Conservation (phyloP, 2,888 invertebrate genomes). For the Mystacides longicornis region DNA sequence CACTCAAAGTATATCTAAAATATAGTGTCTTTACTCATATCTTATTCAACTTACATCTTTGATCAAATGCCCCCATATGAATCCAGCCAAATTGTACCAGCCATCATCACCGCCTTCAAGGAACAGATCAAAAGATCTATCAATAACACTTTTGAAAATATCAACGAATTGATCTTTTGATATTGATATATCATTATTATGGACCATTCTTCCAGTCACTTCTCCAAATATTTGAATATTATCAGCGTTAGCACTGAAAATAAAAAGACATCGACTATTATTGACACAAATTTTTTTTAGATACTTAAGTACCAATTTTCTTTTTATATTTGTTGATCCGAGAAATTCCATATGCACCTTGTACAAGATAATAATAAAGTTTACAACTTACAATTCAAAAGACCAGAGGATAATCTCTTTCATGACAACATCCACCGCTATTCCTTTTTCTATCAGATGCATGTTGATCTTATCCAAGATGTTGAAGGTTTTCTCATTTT, state of each 20-base stretch:
- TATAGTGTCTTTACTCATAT: no score
- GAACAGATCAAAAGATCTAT: constrained; percentile 12
- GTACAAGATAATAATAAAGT: no score
- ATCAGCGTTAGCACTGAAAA: constrained; percentile 7
- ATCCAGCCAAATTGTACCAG: constrained; percentile 14
- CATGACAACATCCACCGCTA: constrained; percentile 1
- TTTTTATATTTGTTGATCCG: no score
- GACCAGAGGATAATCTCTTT: constrained; percentile 17
- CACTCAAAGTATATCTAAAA: no score
- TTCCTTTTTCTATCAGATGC: constrained; percentile 4
- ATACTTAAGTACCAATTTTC: no score
- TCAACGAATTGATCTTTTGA: constrained; percentile 11
- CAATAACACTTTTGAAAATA: constrained; percentile 10
- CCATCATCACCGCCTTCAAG: constrained; percentile 9
- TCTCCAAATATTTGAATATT: constrained; percentile 16
- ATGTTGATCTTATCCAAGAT: constrained; percentile 12
- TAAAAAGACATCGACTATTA: no score
- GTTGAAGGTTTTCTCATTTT: constrained; percentile 11
- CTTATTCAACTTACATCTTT: constrained; percentile 16
- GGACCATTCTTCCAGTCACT: constrained; percentile 15
- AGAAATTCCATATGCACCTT: no score
- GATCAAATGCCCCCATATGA: constrained; percentile 17
- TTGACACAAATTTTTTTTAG: no score
- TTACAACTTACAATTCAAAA: constrained; percentile 12
- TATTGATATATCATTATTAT: constrained; percentile 6